phyloP scores from a whole-genome alignment of 2,113 vertebrate species.

The Orthonyx spaldingii region DNA sequence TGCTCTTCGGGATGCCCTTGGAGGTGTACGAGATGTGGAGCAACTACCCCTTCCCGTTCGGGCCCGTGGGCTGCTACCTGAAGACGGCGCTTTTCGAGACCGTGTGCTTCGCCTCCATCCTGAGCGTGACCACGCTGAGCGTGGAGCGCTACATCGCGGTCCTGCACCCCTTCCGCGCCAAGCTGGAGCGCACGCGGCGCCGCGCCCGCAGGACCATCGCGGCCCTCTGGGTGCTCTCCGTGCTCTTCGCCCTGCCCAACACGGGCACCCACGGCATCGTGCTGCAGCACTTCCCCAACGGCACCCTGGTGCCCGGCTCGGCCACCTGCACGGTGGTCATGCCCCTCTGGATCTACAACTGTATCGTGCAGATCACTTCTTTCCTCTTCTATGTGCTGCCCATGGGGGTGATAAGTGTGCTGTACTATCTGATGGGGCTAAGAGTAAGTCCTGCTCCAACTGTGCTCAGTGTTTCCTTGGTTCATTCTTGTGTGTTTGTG shows the following conservation, averaged over 20 bases:
- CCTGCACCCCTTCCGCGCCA: conserved; percentile 85
- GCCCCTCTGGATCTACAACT: conserved; percentile 90
- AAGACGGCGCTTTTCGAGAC: conserved; percentile 92
- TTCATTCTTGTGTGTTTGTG: background rate
- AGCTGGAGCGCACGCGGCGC: conserved; percentile 82
- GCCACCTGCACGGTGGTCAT: conserved; percentile 81
- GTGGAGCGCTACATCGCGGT: conserved; percentile 90
- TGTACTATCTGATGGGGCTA: conserved; percentile 90
- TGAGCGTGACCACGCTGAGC: conserved; percentile 88
- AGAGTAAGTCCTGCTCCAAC: conserved; percentile 65
- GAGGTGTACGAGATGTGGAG: conserved; percentile 95
- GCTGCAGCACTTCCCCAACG: conserved; percentile 64
- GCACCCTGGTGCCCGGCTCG: conserved; percentile 75
- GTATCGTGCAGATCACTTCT: conserved; percentile 88
- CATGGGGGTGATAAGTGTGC: conserved; percentile 86
- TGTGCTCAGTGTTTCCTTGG: background rate
- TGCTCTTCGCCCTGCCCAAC: conserved; percentile 88
- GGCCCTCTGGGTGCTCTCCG: conserved; percentile 80
- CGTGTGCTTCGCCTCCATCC: conserved; percentile 88
- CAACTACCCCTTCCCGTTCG: conserved; percentile 92
- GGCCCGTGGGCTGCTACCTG: conserved; percentile 86
- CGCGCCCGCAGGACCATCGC: conserved; percentile 85
- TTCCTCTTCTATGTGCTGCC: conserved; percentile 89
- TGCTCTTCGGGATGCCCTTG: conserved; percentile 90
- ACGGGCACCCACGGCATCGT: conserved; percentile 86